Base-by-base conservation (phyloP, 1,140 invertebrate species). In the Chrysomallon squamiferum region DNA sequence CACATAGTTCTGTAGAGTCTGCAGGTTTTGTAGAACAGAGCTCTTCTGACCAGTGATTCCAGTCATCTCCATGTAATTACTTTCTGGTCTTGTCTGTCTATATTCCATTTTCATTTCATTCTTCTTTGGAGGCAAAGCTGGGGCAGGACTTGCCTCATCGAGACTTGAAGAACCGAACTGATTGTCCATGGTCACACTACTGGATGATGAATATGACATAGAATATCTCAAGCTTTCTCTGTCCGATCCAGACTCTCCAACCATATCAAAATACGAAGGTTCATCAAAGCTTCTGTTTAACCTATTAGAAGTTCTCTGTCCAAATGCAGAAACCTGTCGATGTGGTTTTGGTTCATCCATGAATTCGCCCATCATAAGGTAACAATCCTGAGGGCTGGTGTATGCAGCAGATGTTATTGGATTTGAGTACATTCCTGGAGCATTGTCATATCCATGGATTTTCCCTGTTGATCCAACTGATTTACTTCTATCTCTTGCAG, bases 351-450 rank as follows among this genome's bases (percentile, higher is more conserved):
- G 68, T 59, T 73, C 69, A 45, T 65, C 68, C 11, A 66, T 66
- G 57, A 77, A 78, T 20, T 68, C 71, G 9, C 74, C 73, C 80
- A 82, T 82, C 20, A 77, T 32, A 11, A 80, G 67, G 54, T 82
- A 82, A 32, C 66, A 67, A 43, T 76, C 74, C 52, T 74, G 72
- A 20, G 47, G 33, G 13, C 20, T n/a, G 33, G 49, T 30, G n/a
- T 58, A 13, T 45, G 49, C 69, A 29, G 32, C 41, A 22, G 50
- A 54, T 5, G 50, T 45, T 15, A 2, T 66, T 22, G 38, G 25
- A 38, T 59, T 59, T 22, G 52, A 18, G 30, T 43, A 32, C 13
- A 25, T 54, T 20, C 25, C 25, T 38, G 59, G 43, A n/a, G 50
- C 32, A 29, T 56, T 57, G 29, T 65, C 61, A 49, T 66, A 58